Evolutionary conservation across 2,888 invertebrate genomes (phyloP).

Genomic region (Agelastica alni): DNA sequence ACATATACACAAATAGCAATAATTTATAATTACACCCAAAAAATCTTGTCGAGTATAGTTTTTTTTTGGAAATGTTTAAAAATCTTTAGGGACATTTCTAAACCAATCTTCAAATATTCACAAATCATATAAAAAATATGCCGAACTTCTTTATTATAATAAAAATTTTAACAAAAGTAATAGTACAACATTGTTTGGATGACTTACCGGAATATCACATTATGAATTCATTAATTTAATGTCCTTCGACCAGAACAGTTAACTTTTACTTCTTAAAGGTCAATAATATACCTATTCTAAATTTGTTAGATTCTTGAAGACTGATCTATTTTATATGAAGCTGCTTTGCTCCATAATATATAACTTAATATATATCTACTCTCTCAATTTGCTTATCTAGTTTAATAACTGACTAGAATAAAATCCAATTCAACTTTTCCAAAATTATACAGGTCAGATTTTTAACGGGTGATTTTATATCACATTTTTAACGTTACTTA

Average conservation of each 20-base stretch:
- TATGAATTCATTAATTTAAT: too few species aligned
- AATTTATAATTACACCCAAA: constrained; percentile 36
- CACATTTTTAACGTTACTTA: constrained; percentile 34
- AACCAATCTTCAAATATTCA: too few species aligned
- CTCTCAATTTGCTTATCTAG: constrained; percentile 26
- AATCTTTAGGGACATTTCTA: background rate
- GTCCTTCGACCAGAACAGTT: too few species aligned
- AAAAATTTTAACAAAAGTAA: too few species aligned
- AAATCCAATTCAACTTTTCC: constrained; percentile 23
- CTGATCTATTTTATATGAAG: background rate
- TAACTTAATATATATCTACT: constrained; percentile 2
- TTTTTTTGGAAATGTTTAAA: constrained; percentile 17
- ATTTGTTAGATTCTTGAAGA: background rate
- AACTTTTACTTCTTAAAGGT: too few species aligned
- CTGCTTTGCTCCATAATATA: background rate
- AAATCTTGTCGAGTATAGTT: constrained; percentile 26
- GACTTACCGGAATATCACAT: too few species aligned
- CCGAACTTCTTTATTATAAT: too few species aligned
- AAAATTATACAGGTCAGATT: constrained; percentile 25
- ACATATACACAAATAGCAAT: constrained; percentile 41
- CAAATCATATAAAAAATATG: too few species aligned
- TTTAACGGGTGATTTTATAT: constrained; percentile 30
- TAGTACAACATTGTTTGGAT: too few species aligned
- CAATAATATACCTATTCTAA: too few species aligned
- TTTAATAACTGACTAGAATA: constrained; percentile 32